Conservation (phyloP, 1,140 invertebrate species). For the Drosophila pachea region DNA sequence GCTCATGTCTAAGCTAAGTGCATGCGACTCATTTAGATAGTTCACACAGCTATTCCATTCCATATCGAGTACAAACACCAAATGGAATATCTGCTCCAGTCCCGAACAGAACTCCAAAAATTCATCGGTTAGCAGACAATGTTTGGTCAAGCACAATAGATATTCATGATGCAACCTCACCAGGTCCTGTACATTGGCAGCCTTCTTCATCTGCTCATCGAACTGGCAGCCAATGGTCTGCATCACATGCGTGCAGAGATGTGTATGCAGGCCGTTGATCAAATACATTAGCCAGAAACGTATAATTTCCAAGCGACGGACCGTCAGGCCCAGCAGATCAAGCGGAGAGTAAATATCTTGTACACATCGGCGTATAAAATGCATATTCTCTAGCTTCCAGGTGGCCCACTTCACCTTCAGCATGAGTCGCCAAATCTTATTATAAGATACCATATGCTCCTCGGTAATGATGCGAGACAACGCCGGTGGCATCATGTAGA, state of each 20-base stretch:
- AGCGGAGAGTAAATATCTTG: slow-evolving; percentile 44
- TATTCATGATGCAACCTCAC: slow-evolving; percentile 55
- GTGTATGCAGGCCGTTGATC: slow-evolving; percentile 60
- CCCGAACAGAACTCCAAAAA: slow-evolving; percentile 43
- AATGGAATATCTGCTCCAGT: slow-evolving; percentile 64
- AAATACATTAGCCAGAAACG: slow-evolving; percentile 75
- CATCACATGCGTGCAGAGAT: slow-evolving; percentile 65
- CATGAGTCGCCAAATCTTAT: slow-evolving; percentile 67
- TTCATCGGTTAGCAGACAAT: slow-evolving; percentile 56
- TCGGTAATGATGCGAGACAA: slow-evolving; percentile 52
- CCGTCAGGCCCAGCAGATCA: slow-evolving; percentile 58
- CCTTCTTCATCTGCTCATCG: slow-evolving; percentile 43
- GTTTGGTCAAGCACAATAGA: slow-evolving; percentile 40
- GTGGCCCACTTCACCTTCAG: slow-evolving; percentile 74
- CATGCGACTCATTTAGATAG: slow-evolving; percentile 50
- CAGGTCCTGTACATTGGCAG: slow-evolving; percentile 53
- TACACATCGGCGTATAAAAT: slow-evolving; percentile 42
- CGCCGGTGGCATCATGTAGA: slow-evolving; percentile 46
- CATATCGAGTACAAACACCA: slow-evolving; percentile 56
- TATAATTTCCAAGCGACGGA: slow-evolving; percentile 72
- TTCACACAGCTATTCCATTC: slow-evolving; percentile 52
- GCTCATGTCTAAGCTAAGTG: slow-evolving; percentile 40
- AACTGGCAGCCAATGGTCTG: slow-evolving; percentile 54
- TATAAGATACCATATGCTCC: slow-evolving; percentile 53
- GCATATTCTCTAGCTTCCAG: slow-evolving; percentile 66